Conservation (phyloP, 2,888 invertebrate genomes). For the Machimus atricapillus region DNA sequence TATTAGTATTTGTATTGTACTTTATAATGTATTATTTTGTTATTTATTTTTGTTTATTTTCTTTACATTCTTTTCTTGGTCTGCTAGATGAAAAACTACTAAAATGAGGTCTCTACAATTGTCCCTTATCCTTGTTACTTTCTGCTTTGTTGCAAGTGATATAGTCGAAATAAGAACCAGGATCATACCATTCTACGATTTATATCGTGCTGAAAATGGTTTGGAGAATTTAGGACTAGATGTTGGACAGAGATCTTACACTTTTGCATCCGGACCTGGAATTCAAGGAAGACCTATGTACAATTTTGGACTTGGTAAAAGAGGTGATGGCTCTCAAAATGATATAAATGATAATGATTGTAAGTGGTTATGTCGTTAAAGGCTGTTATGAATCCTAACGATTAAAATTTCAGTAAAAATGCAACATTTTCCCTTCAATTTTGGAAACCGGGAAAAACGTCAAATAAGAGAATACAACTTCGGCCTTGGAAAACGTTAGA, state of each 20-base stretch:
- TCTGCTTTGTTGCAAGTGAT: background rate
- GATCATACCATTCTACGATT: background rate
- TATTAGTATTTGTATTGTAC: too few relatives aligned
- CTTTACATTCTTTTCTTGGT: background rate
- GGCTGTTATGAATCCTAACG: background rate
- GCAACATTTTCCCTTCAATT: background rate
- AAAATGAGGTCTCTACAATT: background rate
- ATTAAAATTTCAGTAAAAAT: background rate
- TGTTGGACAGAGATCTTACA: background rate
- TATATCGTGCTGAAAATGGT: background rate
- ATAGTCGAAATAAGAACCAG: background rate
- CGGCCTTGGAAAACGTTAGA: background rate
- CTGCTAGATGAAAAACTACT: background rate
- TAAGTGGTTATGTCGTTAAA: background rate
- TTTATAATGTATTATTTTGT: too few relatives aligned
- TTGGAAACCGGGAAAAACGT: background rate
- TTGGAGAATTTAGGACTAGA: background rate
- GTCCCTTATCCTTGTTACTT: background rate
- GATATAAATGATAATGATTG: too few relatives aligned
- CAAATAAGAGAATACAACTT: background rate
- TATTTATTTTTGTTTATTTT: background rate
- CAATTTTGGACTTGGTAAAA: too few relatives aligned
- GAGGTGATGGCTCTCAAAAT: too few relatives aligned
- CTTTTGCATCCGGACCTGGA: too few relatives aligned
- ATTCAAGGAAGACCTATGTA: too few relatives aligned